Evolutionary conservation across 92 coral and sea anemone genomes (phyloP).

Genomic region (Actinernus sp.): DNA sequence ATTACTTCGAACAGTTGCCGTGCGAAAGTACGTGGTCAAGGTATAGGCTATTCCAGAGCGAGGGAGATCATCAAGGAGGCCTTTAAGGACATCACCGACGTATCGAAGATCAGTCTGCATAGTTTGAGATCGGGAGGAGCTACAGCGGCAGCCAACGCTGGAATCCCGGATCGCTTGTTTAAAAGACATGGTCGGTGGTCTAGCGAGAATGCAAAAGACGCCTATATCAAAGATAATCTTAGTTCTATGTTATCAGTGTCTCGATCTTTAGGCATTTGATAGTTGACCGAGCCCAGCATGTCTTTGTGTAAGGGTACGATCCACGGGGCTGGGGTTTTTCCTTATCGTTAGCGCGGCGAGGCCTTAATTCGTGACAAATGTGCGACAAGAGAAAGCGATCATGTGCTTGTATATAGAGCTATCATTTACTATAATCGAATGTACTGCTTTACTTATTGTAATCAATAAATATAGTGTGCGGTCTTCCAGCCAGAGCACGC

Average conservation of each 20-base stretch:
- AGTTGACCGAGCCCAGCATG: too few species aligned
- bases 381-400: too few species aligned
- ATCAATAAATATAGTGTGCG: too few species aligned
- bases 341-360: too few species aligned
- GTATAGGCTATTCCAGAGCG: conserved; percentile 42
- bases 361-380: too few species aligned
- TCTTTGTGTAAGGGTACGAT: too few species aligned
- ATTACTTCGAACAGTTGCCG: conserved; percentile 7
- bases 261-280: too few species aligned
- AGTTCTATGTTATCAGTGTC: conserved; percentile 30
- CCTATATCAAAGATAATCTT: conserved; percentile 53
- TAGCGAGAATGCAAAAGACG: conserved; percentile 50
- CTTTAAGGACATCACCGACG: conserved; percentile 40
- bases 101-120: conserved; percentile 16
- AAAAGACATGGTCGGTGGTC: conserved; percentile 44
- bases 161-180: conserved; percentile 22
- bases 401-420: too few species aligned
- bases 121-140: conserved; percentile 42
- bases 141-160: conserved; percentile 19
- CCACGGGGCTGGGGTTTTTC: too few species aligned
- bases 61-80: conserved; percentile 58
- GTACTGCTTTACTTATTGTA: too few species aligned
- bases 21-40: conserved; percentile 30
- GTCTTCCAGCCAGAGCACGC: too few species aligned
- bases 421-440: too few species aligned